These are phyloP conservation scores for Poeciliopsis turneri DNA, from an alignment of 2,797 vertebrate species.

Conservation along the genomic window DNA sequence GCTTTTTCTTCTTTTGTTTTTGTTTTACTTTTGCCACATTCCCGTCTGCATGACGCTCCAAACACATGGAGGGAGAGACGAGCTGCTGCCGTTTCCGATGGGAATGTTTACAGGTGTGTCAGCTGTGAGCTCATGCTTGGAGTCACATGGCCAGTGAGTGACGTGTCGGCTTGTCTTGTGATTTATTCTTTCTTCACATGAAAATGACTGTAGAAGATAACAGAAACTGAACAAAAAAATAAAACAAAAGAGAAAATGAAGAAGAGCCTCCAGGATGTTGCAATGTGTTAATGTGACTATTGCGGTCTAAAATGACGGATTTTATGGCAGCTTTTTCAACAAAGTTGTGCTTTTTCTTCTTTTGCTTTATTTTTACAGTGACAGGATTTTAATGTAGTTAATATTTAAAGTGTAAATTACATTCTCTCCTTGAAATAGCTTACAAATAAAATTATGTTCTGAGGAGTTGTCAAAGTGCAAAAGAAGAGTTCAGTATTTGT, in stretches of 20 bases:
- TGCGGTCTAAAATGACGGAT: no score
- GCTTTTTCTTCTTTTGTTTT: neutral
- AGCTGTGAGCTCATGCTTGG: neutral
- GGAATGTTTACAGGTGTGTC: slow-evolving; percentile 6
- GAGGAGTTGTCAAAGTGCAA: no score
- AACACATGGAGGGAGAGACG: neutral
- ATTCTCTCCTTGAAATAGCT: no score
- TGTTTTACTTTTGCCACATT: neutral
- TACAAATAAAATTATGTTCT: no score
- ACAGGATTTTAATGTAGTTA: no score
- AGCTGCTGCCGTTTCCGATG: neutral
- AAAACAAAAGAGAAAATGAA: neutral
- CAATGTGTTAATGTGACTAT: no score
- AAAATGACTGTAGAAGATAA: neutral
- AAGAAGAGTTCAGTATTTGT: no score
- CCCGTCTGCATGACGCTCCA: neutral
- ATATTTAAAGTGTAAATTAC: no score
- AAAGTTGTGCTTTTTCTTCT: no score
- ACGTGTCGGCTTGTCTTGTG: neutral
- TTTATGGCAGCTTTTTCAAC: no score
- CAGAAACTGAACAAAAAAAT: neutral
- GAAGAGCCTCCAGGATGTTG: neutral
- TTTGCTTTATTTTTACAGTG: no score
- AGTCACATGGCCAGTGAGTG: slow-evolving; percentile 1
- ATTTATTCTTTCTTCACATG: neutral